These are phyloP conservation scores for Tiphia femorata DNA, from an alignment of 2,888 invertebrate species.

Conservation along the genomic window DNA sequence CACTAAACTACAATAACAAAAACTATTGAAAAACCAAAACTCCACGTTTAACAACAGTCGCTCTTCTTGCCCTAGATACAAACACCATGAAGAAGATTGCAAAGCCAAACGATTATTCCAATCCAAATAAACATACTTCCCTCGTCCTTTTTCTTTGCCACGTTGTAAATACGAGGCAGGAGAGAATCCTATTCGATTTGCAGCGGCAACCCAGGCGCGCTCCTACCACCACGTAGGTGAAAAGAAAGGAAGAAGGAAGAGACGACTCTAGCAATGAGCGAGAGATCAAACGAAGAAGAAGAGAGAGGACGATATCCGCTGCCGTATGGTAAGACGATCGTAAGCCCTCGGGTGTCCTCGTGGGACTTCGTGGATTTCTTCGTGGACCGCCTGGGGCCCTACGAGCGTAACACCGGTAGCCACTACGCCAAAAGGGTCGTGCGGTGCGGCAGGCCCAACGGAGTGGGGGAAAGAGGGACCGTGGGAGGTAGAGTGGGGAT, in stretches of 20 bases:
- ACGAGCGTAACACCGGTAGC: slow-evolving; percentile 69
- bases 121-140: too few species aligned
- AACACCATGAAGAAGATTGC: too few species aligned
- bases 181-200: neutral
- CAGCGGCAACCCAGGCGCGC: neutral
- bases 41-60: too few species aligned
- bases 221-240: neutral
- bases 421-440: slow-evolving; percentile 62
- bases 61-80: too few species aligned
- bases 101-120: too few species aligned
- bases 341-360: slow-evolving; percentile 56
- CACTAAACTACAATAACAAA: too few species aligned
- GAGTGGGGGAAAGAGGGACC: slow-evolving; percentile 26
- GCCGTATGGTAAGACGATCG: slow-evolving; percentile 33
- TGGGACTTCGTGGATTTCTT: slow-evolving; percentile 48
- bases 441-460: too few species aligned
- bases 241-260: slow-evolving; percentile 1
- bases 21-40: too few species aligned
- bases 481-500: slow-evolving; percentile 11
- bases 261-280: slow-evolving; percentile 5
- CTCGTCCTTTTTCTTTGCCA: neutral
- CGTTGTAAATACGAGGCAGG: neutral
- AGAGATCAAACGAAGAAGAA: too few species aligned
- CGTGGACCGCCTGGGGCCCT: slow-evolving; percentile 58
- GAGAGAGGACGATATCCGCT: slow-evolving; percentile 33